Evolutionary conservation across 2,888 invertebrate genomes (phyloP), one percentile per base, ranked within the genome.

Genomic region (Iphiclides podalirius): DNA sequence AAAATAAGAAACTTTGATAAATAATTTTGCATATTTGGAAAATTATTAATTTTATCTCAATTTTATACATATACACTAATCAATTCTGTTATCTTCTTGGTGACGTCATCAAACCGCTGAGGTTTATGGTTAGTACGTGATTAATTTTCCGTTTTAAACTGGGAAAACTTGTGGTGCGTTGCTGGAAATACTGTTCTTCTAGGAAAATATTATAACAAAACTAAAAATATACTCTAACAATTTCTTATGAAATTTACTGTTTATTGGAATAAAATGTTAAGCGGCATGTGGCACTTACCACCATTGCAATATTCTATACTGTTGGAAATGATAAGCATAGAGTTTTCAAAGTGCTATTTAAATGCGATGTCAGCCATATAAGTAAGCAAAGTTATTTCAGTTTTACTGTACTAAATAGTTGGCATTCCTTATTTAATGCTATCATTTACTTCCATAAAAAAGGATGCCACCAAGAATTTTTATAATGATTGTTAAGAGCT

Each of bases 131-230:
- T 15, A 8, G n/a, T 39, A 43, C 38, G 39, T 49, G 26, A 43
- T 37, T 43, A 16, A n/a, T n/a, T n/a, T n/a, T 49, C 43, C 20
- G 34, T 43, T 49, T 39, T 49, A 38, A 49, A 20, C n/a, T 9
- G 34, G 38, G 31, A 49, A 23, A 38, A 38, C 26, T 38, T 38
- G 11, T 45, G 13, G 14, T 13, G 12, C 36, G 4, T 20, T 39
- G 31, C 38, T 46, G 33, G 46, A 34, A 47, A 39, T 33, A 23
- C 34, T 17, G n/a, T n/a, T n/a, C n/a, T 12, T 16, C 23, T 13
- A 28, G 33, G 38, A 26, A 48, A 49, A 49, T 49, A 38, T 37
- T 37, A 23, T 15, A 33, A 14, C 13, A 20, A 26, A 12, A 15
- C 33, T 4, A 26, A 7, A 7, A 26, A 20, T 15, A 23, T 16